Evolutionary conservation across 2,888 invertebrate genomes (phyloP).

Genomic region (Yponomeuta malinellus): DNA sequence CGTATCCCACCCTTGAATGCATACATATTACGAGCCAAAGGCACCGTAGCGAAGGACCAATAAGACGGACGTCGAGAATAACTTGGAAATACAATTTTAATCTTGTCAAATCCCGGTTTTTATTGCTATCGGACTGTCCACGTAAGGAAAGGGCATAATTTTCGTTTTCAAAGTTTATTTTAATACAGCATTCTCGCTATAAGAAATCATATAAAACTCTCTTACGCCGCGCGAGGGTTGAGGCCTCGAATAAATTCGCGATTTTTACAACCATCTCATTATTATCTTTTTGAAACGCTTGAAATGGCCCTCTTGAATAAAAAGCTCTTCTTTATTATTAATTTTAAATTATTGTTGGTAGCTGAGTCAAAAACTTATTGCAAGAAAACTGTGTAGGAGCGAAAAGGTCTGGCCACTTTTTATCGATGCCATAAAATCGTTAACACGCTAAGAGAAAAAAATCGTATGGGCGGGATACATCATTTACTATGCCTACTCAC

Average conservation of each 20-base stretch:
- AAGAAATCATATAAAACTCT: conserved; percentile 64
- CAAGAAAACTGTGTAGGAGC: conserved; percentile 27
- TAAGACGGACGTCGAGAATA: conserved; percentile 69
- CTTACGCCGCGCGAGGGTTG: conserved; percentile 31
- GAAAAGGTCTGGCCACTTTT: conserved; percentile 20
- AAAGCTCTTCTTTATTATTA: conserved; percentile 55
- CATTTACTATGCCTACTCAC: neutral
- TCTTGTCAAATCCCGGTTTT: conserved; percentile 73
- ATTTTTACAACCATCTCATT: conserved; percentile 70
- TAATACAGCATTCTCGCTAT: conserved; percentile 62
- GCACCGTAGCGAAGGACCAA: conserved; percentile 63
- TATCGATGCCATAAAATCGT: conserved; percentile 34
- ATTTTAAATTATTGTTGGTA: conserved; percentile 62
- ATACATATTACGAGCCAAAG: neutral
- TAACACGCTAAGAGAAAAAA: neutral
- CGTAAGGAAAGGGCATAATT: conserved; percentile 56
- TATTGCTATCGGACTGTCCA: conserved; percentile 56
- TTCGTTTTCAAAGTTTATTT: conserved; percentile 67
- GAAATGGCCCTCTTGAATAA: conserved; percentile 62
- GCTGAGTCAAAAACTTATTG: conserved; percentile 44
- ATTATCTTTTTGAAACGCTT: conserved; percentile 58
- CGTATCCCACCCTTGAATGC: neutral
- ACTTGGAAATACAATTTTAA: conserved; percentile 73
- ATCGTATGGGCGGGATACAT: neutral
- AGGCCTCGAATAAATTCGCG: conserved; percentile 60